Conservation (phyloP, 2,113 vertebrate species). For the Microtus ochrogaster region DNA sequence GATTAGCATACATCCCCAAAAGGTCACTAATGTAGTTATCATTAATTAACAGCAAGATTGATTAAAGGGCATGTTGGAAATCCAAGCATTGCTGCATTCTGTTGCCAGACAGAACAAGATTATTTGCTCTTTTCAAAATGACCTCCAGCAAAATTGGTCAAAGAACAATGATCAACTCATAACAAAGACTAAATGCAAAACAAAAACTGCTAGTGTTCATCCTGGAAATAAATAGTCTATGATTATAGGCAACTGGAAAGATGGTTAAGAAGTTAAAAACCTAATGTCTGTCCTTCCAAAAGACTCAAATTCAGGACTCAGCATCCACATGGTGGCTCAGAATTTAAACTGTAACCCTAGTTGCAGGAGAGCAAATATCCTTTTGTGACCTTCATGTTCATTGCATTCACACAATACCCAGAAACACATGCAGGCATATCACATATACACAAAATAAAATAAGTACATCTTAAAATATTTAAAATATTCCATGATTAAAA, state of each 20-base stretch:
- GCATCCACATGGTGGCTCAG: fast-evolving
- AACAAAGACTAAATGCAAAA: neutral
- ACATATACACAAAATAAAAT: neutral
- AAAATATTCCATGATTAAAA: neutral
- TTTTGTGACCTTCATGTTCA: neutral
- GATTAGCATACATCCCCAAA: constrained; percentile 8
- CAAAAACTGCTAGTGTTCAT: neutral
- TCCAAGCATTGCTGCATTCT: neutral
- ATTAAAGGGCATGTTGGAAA: constrained; percentile 23
- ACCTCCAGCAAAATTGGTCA: neutral
- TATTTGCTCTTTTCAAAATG: constrained; percentile 13
- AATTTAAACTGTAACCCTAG: no score
- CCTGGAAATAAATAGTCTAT: neutral
- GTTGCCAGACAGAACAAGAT: neutral
- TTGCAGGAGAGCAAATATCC: neutral
- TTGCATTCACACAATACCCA: no score
- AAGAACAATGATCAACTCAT: neutral
- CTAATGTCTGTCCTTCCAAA: neutral
- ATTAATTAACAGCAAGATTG: constrained; percentile 64
- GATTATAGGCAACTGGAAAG: neutral
- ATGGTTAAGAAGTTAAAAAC: neutral
- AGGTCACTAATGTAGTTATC: constrained; percentile 14
- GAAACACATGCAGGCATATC: neutral
- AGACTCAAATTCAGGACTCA: neutral
- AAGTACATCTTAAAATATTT: neutral